Evolutionary conservation across 2,888 invertebrate genomes (phyloP), one percentile per base, ranked within the genome.

Genomic region (Drosophila differens): DNA sequence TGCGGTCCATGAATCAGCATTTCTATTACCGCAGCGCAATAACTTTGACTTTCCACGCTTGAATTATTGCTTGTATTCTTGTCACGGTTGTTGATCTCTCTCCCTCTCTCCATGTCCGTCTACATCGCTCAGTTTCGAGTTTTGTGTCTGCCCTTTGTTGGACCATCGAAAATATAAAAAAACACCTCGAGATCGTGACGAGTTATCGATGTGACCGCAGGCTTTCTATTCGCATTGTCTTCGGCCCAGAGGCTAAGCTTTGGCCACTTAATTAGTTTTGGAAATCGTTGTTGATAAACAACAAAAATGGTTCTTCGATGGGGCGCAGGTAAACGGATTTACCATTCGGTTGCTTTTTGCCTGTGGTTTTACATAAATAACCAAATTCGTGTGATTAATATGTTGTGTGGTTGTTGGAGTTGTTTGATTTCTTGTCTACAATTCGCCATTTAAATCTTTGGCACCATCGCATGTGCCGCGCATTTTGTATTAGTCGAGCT

Each of bases 311-410:
- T 41, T 54, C 32, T 35, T 49, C 33, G 39, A 30, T 41, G 33
- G 53, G 67, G 81, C 69, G 62, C 90, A 90, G 89, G 90, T 90
- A 90, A 88, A 85, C 90, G 89, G 83, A 88, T 90, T 90, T 73
- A 70, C n/a, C 66, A 70, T 68, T 71, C 44, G 54, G 30, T 19
- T 6, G 51, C 53, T 28, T 39, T 19, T 39, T 49, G 74, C 69
- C 72, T 54, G 76, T 61, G 64, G 81, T 62, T 80, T 52, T 64
- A 49, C 66, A 81, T 83, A 83, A 81, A 81, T 61, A 77, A 68
- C 51, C 57, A 60, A 64, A 71, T 70, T 70, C 64, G 53, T 44
- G 25, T 74, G 65, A 82, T 70, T 79, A 72, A 75, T 78, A 61
- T 67, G 35, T 35, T 63, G 44, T 47, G 19, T 51, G 54, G 25